Conservation (phyloP, 2,888 invertebrate genomes). For the Mesorhabditis belari region DNA sequence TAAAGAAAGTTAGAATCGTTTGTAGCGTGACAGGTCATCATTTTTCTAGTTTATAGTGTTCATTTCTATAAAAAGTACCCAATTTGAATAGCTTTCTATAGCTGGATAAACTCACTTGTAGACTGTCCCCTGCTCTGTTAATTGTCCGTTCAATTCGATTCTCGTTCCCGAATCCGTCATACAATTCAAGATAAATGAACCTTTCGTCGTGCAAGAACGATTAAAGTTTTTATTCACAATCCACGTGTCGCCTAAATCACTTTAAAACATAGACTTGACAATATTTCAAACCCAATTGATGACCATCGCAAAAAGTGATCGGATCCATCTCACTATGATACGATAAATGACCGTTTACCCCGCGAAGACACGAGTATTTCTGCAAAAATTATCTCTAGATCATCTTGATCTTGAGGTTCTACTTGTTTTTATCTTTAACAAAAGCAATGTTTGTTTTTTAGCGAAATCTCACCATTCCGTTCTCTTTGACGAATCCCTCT, state of each 20-base stretch:
- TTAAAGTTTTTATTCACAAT: slow-evolving; percentile 27
- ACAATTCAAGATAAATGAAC: slow-evolving; percentile 25
- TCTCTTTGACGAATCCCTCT: neutral
- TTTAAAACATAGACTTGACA: neutral
- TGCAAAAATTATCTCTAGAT: neutral
- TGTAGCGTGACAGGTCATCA: too few species aligned
- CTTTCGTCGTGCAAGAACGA: slow-evolving; percentile 25
- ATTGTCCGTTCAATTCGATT: slow-evolving; percentile 17
- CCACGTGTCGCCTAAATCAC: slow-evolving; percentile 19
- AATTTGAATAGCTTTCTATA: too few species aligned
- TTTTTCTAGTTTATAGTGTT: too few species aligned
- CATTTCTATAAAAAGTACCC: too few species aligned
- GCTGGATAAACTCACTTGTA: too few species aligned
- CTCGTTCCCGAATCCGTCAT: slow-evolving; percentile 31
- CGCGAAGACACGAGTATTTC: neutral
- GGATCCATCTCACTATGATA: neutral
- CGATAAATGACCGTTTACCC: neutral
- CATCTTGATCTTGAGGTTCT: too few species aligned
- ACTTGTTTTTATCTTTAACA: neutral
- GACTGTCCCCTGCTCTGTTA: neutral
- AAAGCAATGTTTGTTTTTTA: neutral
- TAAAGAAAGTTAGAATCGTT: too few species aligned
- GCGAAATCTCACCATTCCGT: neutral
- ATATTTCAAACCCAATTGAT: neutral
- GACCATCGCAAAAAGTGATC: neutral